Conservation (phyloP, 2,888 invertebrate species). For the Drosophila neoperkinsi region DNA sequence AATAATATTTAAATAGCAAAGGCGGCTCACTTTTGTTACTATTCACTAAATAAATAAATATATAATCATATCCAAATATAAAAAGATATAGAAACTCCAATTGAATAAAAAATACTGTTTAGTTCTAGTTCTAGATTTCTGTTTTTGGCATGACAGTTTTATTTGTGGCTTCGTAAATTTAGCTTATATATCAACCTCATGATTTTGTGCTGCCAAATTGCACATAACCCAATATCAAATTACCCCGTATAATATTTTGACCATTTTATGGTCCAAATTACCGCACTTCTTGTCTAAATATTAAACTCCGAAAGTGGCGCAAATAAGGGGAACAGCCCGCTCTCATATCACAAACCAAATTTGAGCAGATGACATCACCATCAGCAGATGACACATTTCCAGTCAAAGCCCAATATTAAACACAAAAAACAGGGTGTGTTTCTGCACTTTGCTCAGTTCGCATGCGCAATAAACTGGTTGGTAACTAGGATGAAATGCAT, state of each 20-base stretch:
- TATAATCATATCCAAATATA: not conserved
- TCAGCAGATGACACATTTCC: no score
- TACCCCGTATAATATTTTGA: not conserved
- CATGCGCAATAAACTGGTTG: not conserved
- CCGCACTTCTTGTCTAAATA: not conserved
- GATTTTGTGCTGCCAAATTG: not conserved
- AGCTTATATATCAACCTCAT: not conserved
- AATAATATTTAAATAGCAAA: not conserved
- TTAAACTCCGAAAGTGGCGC: slow-evolving; percentile 19
- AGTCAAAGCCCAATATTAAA: not conserved
- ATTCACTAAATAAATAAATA: not conserved
- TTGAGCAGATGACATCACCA: not conserved
- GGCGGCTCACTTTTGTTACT: no score
- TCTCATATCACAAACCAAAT: no score
- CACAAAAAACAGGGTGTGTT: not conserved
- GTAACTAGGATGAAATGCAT: not conserved
- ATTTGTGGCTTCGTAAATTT: not conserved
- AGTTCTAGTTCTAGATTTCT: not conserved
- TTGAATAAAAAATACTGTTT: not conserved
- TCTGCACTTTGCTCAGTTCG: not conserved
- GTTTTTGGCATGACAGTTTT: not conserved
- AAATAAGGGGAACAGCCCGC: not conserved
- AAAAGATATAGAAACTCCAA: not conserved
- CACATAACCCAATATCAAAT: not conserved
- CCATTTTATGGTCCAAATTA: not conserved